These are phyloP conservation scores for Drosophila biarmipes DNA, from an alignment of 1,140 invertebrate genomes.

Conservation along the genomic window DNA sequence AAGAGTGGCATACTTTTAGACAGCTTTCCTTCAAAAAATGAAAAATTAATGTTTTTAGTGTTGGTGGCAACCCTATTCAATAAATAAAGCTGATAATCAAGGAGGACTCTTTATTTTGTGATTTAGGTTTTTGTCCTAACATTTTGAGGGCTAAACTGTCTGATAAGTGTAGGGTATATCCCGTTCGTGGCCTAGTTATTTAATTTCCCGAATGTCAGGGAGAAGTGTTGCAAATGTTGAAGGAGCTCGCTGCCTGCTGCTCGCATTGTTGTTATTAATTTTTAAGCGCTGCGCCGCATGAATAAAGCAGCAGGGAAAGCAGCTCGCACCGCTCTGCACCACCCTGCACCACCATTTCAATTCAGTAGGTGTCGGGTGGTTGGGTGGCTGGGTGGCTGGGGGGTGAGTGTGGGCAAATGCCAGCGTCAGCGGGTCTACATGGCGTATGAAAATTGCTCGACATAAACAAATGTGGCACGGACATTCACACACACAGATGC, in stretches of 20 bases:
- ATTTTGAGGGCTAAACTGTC: too few relatives aligned
- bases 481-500: conserved; percentile 8
- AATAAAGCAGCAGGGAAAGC: conserved; percentile 27
- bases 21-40: too few relatives aligned
- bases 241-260: conserved; percentile 20
- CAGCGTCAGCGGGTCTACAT: conserved; percentile 20
- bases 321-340: conserved; percentile 33
- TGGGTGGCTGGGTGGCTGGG: not conserved
- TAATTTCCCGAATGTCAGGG: conserved; percentile 38
- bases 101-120: too few relatives aligned
- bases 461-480: conserved; percentile 51
- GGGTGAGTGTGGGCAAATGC: conserved; percentile 7
- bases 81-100: too few relatives aligned
- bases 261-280: conserved; percentile 63
- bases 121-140: too few relatives aligned
- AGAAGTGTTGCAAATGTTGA: conserved; percentile 50
- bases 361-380: not conserved
- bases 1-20: too few relatives aligned
- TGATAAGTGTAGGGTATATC: conserved; percentile 1
- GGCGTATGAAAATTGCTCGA: conserved; percentile 44
- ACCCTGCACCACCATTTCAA: conserved; percentile 19
- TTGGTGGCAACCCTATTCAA: too few relatives aligned
- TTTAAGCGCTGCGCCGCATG: conserved; percentile 55
- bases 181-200: not conserved
- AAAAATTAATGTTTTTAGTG: too few relatives aligned